Evolutionary conservation across 2,797 vertebrate species (phyloP).

Genomic region (Sebastes taczanowskii): DNA sequence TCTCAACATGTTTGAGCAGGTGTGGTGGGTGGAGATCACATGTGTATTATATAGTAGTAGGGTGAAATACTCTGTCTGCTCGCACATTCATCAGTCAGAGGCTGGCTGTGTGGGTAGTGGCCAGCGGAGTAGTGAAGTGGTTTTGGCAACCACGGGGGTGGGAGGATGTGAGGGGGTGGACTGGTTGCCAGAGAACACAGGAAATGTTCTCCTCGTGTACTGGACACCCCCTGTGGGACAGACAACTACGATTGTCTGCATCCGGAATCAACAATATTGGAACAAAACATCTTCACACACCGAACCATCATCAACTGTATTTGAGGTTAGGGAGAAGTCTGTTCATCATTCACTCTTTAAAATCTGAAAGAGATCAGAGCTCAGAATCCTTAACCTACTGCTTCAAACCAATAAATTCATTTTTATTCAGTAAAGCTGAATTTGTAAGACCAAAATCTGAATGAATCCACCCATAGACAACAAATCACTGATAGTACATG

Average conservation of each 20-base stretch:
- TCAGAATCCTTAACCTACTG: background rate
- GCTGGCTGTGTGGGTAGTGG: slow-evolving; percentile 60
- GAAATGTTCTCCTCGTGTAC: slow-evolving; percentile 54
- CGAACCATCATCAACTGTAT: background rate
- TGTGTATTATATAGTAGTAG: slow-evolving; percentile 26
- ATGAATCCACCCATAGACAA: background rate
- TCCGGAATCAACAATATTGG: slow-evolving; percentile 14
- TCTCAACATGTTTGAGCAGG: slow-evolving; percentile 4
- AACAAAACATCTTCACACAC: slow-evolving; percentile 7
- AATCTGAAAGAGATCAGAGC: background rate
- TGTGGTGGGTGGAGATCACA: slow-evolving; percentile 46
- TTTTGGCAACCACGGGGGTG: slow-evolving; percentile 48
- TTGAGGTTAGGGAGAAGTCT: background rate
- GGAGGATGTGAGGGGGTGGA: slow-evolving; percentile 64
- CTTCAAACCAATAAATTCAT: background rate
- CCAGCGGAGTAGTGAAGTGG: slow-evolving; percentile 51
- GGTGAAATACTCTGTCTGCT: slow-evolving; percentile 54
- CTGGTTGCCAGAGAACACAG: slow-evolving; percentile 50
- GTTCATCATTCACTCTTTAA: background rate
- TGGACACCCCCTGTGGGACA: slow-evolving; percentile 38
- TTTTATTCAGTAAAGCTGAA: background rate
- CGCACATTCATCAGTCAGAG: slow-evolving; percentile 51
- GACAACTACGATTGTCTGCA: slow-evolving; percentile 25
- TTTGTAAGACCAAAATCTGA: background rate
- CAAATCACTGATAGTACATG: background rate